Conservation (phyloP, 2,113 vertebrate species). For the Platysternon megacephalum region DNA sequence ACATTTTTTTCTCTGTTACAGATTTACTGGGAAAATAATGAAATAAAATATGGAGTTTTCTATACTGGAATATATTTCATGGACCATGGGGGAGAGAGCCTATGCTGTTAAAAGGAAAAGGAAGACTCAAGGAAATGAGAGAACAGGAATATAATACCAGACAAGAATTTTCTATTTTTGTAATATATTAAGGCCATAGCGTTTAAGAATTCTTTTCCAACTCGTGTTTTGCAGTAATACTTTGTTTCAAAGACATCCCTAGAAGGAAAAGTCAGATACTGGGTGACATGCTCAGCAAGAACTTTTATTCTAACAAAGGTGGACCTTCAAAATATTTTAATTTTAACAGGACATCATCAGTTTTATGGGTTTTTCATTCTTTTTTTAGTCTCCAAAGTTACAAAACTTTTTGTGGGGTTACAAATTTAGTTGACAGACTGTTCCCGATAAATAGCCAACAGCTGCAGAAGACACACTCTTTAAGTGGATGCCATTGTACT, state of each 20-base stretch:
- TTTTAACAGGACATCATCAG: not conserved
- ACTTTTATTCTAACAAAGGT: not conserved
- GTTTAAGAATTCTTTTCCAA: not conserved
- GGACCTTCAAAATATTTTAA: slow-evolving; percentile 6
- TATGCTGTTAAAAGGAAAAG: slow-evolving; percentile 45
- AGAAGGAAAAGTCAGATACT: slow-evolving; percentile 17
- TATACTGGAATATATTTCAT: slow-evolving; percentile 47
- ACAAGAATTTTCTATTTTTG: slow-evolving; percentile 14
- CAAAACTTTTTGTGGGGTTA: not conserved
- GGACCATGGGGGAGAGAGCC: not conserved
- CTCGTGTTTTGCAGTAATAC: slow-evolving; percentile 32
- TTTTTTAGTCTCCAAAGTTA: not conserved
- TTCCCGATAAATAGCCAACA: slow-evolving; percentile 1
- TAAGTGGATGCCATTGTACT: not conserved
- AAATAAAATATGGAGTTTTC: slow-evolving; percentile 42
- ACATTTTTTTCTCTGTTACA: slow-evolving; percentile 49
- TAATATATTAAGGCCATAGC: not conserved
- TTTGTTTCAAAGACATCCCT: not conserved
- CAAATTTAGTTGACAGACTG: not conserved
- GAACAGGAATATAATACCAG: not conserved
- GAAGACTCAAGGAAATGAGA: slow-evolving; percentile 35
- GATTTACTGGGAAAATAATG: slow-evolving; percentile 54
- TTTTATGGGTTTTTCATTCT: not conserved
- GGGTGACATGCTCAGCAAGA: not conserved
- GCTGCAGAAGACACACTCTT: not conserved